Conservation (phyloP, 2,888 invertebrate species). For the Euproctis similis region DNA sequence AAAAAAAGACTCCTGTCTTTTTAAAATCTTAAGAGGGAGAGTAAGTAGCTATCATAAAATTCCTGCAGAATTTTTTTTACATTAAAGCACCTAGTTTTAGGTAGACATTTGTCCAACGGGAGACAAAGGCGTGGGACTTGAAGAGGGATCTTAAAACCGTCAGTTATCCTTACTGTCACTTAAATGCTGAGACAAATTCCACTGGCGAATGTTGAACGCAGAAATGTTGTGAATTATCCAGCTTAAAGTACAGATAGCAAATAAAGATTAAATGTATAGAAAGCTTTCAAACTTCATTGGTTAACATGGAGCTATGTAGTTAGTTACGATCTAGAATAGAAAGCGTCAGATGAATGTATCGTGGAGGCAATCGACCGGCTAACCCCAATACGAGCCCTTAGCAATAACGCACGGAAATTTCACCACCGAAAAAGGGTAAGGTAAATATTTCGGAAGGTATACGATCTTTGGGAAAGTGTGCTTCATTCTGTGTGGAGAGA, state of each 20-base stretch:
- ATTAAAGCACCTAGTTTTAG: background rate
- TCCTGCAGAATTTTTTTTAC: too few species aligned
- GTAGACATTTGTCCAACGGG: background rate
- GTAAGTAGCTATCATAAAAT: too few species aligned
- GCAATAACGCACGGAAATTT: constrained; percentile 14
- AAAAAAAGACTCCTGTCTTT: too few species aligned
- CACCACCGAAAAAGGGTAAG: constrained; percentile 29
- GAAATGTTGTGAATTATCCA: constrained; percentile 5
- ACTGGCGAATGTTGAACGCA: constrained; percentile 1
- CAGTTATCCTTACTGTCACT: constrained; percentile 4
- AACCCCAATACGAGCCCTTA: constrained; percentile 28
- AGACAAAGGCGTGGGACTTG: background rate
- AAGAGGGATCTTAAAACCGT: constrained; percentile 1
- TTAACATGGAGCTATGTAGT: constrained; percentile 7
- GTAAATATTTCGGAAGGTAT: constrained; percentile 45
- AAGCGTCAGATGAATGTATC: constrained; percentile 12
- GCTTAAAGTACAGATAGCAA: constrained; percentile 11
- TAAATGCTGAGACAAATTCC: constrained; percentile 1
- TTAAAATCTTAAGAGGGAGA: too few species aligned
- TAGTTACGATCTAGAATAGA: constrained; percentile 13
- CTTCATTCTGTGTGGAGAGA: constrained; percentile 36
- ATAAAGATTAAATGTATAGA: constrained; percentile 16
- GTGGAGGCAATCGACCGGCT: constrained; percentile 32
- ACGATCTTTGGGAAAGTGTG: constrained; percentile 42
- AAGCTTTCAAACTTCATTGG: constrained; percentile 16